These are phyloP conservation scores for Cladorhizidae sp. DNA, from an alignment of 37 sponge, comb jelly and placozoan genomes.

Conservation along the genomic window DNA sequence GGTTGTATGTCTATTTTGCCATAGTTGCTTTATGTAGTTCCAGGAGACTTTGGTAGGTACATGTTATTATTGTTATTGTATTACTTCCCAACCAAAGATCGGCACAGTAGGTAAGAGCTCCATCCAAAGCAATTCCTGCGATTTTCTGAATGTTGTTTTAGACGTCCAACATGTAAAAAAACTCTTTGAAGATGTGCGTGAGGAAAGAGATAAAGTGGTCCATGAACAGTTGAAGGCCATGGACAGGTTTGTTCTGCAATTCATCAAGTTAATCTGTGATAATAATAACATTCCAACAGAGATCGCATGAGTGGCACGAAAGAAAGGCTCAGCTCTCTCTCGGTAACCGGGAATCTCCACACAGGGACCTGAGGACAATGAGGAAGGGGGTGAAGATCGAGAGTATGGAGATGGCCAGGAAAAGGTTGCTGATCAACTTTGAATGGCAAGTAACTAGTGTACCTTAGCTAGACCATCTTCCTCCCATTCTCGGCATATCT, in stretches of 20 bases:
- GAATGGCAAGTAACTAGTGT: slow-evolving; percentile 36
- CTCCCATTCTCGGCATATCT: no score
- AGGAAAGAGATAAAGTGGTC: slow-evolving; percentile 43
- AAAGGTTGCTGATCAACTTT: slow-evolving; percentile 74
- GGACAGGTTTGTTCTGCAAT: slow-evolving; percentile 50
- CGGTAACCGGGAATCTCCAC: slow-evolving; percentile 29
- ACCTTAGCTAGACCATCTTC: neutral
- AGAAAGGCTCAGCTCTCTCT: slow-evolving; percentile 47
- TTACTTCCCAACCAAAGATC: no score
- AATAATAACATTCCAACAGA: slow-evolving; percentile 9
- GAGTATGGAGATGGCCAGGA: slow-evolving; percentile 69
- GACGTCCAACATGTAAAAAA: slow-evolving; percentile 7
- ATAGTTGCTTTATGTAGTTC: no score
- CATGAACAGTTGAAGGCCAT: slow-evolving; percentile 76
- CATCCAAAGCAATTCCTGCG: no score
- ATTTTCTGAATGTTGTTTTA: neutral
- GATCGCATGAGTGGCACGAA: slow-evolving; percentile 42
- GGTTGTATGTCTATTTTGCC: no score
- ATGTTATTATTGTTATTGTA: no score
- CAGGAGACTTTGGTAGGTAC: no score
- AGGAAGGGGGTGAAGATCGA: slow-evolving; percentile 74
- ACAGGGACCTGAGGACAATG: slow-evolving; percentile 55
- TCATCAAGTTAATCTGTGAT: neutral
- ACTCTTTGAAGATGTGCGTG: slow-evolving; percentile 19
- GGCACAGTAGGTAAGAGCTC: no score